Conservation (phyloP, 1,140 invertebrate species). For the Dermatophagoides farinae region DNA sequence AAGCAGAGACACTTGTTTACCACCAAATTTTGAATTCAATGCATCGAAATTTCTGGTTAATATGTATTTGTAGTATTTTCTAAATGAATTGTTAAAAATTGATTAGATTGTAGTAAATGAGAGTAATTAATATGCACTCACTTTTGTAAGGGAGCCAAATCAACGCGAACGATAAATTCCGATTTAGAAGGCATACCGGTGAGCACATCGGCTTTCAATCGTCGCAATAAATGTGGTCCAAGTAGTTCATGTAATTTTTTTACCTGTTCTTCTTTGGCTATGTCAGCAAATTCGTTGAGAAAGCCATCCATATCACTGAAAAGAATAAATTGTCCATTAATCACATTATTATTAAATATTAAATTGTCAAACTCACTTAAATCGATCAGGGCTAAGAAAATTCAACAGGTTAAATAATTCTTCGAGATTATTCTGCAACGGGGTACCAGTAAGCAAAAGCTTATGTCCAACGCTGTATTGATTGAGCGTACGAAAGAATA, state of each 20-base stretch:
- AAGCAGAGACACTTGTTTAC: slow-evolving; percentile 75
- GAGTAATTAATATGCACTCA: slow-evolving; percentile 16
- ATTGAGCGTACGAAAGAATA: slow-evolving; percentile 88
- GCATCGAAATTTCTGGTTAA: slow-evolving; percentile 95
- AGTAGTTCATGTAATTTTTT: slow-evolving; percentile 94
- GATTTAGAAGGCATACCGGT: slow-evolving; percentile 98
- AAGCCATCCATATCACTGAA: slow-evolving; percentile 83
- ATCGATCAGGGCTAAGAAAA: slow-evolving; percentile 78
- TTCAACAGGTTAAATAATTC: slow-evolving; percentile 98
- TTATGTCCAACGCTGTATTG: slow-evolving; percentile 91
- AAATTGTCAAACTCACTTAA: slow-evolving; percentile 31
- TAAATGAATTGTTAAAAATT: slow-evolving; percentile 2
- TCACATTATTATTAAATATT: background rate
- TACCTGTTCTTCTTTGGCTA: slow-evolving; percentile 98
- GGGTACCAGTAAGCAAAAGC: slow-evolving; percentile 88
- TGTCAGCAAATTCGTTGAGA: slow-evolving; percentile 96
- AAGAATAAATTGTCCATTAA: slow-evolving; percentile 10
- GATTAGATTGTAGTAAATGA: background rate
- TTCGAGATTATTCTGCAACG: slow-evolving; percentile 95
- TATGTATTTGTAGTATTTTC: slow-evolving; percentile 98
- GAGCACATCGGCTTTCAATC: slow-evolving; percentile 92
- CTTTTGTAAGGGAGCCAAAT: slow-evolving; percentile 96
- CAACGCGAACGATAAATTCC: slow-evolving; percentile 96
- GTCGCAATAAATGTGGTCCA: slow-evolving; percentile 89
- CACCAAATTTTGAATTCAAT: slow-evolving; percentile 81